phyloP scores from a whole-genome alignment of 2,113 vertebrate species.

The Cololabis saira region DNA sequence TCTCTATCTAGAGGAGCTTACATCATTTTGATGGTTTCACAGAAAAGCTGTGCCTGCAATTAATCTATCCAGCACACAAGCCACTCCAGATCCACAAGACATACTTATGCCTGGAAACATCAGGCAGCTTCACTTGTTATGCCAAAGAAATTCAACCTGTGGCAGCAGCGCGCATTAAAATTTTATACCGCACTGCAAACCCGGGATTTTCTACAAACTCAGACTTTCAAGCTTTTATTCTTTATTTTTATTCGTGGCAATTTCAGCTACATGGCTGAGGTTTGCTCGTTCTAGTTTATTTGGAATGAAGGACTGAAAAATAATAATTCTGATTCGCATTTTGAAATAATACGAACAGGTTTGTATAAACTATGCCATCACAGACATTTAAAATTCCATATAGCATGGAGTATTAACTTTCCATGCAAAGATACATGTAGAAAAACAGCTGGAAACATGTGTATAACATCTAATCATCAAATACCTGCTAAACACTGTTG shows the following conservation, averaged over 20 bases:
- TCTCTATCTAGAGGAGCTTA: constrained; percentile 64
- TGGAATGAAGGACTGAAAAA: too few relatives aligned
- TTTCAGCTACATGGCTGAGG: too few relatives aligned
- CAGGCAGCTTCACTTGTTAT: constrained; percentile 34
- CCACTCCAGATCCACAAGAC: constrained; percentile 47
- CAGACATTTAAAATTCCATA: too few relatives aligned
- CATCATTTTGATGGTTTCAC: constrained; percentile 65
- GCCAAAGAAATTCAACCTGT: constrained; percentile 44
- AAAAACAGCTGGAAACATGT: background rate
- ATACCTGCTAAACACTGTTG: background rate
- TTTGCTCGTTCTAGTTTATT: too few relatives aligned
- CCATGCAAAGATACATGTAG: too few relatives aligned
- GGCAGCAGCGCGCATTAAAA: constrained; percentile 28
- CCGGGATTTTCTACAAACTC: constrained; percentile 14
- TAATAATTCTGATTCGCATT: too few relatives aligned
- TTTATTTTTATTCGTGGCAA: too few relatives aligned
- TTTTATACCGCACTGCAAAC: constrained; percentile 23
- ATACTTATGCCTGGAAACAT: constrained; percentile 8
- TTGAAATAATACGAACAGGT: too few relatives aligned
- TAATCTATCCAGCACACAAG: constrained; percentile 42
- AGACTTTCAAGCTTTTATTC: too few relatives aligned
- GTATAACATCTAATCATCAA: background rate
- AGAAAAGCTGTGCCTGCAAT: constrained; percentile 41
- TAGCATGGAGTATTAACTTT: too few relatives aligned
- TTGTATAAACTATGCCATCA: too few relatives aligned